phyloP scores from a whole-genome alignment of 2,888 invertebrate genomes.

The Yponomeuta plumbellus region DNA sequence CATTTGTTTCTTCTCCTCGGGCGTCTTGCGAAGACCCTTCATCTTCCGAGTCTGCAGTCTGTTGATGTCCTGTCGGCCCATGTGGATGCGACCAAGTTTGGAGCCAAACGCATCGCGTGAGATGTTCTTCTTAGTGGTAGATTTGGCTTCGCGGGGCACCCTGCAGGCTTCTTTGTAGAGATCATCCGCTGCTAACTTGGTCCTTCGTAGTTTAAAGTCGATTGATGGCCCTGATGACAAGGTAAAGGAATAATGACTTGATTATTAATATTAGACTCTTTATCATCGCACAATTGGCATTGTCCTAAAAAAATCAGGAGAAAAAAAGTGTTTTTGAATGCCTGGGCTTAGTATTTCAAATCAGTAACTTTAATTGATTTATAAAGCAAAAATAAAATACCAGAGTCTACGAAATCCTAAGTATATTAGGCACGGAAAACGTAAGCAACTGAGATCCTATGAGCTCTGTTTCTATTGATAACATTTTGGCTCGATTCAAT shows the following conservation, averaged over 20 bases:
- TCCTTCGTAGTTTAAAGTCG: slow-evolving; percentile 90
- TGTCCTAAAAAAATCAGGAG: too few relatives aligned
- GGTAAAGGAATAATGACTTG: not conserved
- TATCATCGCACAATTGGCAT: too few relatives aligned
- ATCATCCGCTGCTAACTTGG: slow-evolving; percentile 92
- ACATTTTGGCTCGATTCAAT: too few relatives aligned
- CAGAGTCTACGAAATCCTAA: too few relatives aligned
- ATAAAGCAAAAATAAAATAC: too few relatives aligned
- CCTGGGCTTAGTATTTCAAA: too few relatives aligned
- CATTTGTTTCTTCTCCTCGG: slow-evolving; percentile 80
- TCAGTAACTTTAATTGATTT: too few relatives aligned
- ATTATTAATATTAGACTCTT: not conserved
- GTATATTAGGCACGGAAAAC: too few relatives aligned
- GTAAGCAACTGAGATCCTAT: too few relatives aligned
- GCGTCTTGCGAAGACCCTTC: slow-evolving; percentile 88
- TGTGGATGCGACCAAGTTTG: slow-evolving; percentile 93
- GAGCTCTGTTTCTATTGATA: too few relatives aligned
- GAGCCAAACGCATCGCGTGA: slow-evolving; percentile 91
- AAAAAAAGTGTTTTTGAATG: too few relatives aligned
- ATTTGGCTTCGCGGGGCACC: slow-evolving; percentile 86
- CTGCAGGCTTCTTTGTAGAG: slow-evolving; percentile 89
- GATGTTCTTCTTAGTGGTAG: slow-evolving; percentile 93
- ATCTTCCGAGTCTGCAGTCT: slow-evolving; percentile 93
- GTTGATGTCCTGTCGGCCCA: slow-evolving; percentile 91
- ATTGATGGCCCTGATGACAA: slow-evolving; percentile 86